Percentiles rank a stretch among this genome's conserved stretches.
These are phyloP conservation scores for Hyperopisus bebe DNA, from an alignment of 2,113 vertebrate species.

Conservation along the genomic window DNA sequence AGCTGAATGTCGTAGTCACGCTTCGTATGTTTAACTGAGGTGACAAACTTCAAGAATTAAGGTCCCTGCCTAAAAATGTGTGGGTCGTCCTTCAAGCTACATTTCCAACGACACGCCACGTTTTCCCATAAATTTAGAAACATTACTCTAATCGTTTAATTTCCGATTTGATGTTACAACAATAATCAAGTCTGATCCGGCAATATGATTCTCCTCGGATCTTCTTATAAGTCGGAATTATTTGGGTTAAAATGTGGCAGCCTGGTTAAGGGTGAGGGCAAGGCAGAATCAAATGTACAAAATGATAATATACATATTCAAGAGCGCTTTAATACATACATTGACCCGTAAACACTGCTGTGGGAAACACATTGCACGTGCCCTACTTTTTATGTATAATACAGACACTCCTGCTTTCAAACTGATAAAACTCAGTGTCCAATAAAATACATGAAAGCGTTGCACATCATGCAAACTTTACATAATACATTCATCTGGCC, in stretches of 20 bases:
- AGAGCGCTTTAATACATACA: slow-evolving; percentile 80
- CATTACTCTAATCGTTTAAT: background rate
- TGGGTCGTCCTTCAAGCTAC: background rate
- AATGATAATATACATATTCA: slow-evolving; percentile 27
- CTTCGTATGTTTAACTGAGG: background rate
- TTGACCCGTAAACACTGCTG: slow-evolving; percentile 83
- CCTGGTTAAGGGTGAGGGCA: background rate
- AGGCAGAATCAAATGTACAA: slow-evolving; percentile 28
- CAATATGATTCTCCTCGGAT: background rate
- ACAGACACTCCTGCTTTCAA: slow-evolving; percentile 47
- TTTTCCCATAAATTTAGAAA: background rate
- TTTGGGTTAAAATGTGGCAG: background rate
- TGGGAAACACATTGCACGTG: slow-evolving; percentile 55
- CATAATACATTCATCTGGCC: slow-evolving; percentile 74
- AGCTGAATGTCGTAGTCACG: background rate
- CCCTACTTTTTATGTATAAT: slow-evolving; percentile 48
- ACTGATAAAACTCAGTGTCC: slow-evolving; percentile 96
- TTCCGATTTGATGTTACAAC: background rate
- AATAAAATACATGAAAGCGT: slow-evolving; percentile 65
- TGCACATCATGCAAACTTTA: slow-evolving; percentile 76
- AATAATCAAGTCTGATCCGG: background rate
- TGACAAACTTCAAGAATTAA: background rate
- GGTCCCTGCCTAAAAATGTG: background rate
- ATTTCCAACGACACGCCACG: background rate
- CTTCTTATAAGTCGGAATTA: background rate